Conservation (phyloP, 2,797 vertebrate species). For the Mormyrus proboscirostris region DNA sequence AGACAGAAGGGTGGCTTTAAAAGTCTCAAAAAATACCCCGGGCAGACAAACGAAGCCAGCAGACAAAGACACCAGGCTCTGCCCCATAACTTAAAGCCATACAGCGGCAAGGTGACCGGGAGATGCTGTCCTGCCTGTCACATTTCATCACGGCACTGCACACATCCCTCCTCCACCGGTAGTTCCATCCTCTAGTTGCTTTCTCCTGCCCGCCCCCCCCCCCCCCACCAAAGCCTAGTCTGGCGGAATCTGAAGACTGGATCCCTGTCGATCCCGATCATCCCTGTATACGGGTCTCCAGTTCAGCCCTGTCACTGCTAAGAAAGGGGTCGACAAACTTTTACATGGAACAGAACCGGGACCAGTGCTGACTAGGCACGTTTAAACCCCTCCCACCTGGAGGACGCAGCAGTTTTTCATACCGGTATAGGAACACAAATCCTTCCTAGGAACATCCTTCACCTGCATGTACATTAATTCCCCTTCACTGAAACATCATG, state of each 20-base stretch:
- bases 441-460: background rate
- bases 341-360: background rate
- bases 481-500: background rate
- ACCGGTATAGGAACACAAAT: background rate
- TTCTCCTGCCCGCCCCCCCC: background rate
- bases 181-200: background rate
- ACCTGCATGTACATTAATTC: background rate
- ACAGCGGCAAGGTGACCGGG: background rate
- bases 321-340: background rate
- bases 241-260: background rate
- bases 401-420: background rate
- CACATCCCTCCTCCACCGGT: background rate
- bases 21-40: conserved; percentile 33
- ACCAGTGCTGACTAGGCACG: background rate
- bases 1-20: conserved; percentile 28
- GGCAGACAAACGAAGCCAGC: background rate
- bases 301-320: background rate
- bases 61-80: background rate
- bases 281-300: background rate
- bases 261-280: background rate
- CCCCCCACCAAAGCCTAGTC: background rate
- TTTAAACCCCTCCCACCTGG: background rate
- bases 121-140: background rate
- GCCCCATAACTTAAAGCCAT: background rate
- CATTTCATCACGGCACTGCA: background rate